Evolutionary conservation across 2,888 invertebrate genomes (phyloP).

Genomic region (Panopea generosa): DNA sequence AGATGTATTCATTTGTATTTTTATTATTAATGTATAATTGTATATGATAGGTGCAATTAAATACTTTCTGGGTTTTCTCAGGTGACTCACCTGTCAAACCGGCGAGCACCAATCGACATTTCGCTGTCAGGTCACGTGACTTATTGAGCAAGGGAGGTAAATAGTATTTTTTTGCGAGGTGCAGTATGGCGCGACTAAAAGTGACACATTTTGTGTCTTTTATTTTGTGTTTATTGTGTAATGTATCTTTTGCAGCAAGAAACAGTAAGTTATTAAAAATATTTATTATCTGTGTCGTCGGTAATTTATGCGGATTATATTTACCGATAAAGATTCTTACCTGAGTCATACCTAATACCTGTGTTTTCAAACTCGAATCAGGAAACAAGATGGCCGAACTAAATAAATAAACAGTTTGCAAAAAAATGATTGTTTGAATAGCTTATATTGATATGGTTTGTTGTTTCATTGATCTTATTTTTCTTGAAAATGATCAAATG

Average conservation of each 20-base stretch:
- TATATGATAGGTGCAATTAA: too few species aligned
- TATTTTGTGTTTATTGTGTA: constrained; percentile 21
- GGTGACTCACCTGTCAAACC: too few species aligned
- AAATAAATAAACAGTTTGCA: background rate
- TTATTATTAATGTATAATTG: too few species aligned
- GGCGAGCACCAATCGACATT: too few species aligned
- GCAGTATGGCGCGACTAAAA: constrained; percentile 62
- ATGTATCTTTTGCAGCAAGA: constrained; percentile 32
- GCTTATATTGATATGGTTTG: background rate
- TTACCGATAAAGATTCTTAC: constrained; percentile 12
- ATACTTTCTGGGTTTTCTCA: too few species aligned
- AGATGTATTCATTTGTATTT: too few species aligned
- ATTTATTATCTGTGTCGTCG: background rate
- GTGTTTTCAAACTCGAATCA: constrained; percentile 31
- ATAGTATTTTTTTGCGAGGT: constrained; percentile 29
- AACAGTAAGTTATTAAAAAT: constrained; percentile 44
- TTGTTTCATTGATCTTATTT: background rate
- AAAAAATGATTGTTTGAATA: background rate
- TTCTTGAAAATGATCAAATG: too few species aligned
- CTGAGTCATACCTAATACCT: constrained; percentile 44
- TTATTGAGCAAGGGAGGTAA: constrained; percentile 44
- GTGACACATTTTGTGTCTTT: constrained; percentile 28
- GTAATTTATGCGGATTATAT: background rate
- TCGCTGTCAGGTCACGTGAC: constrained; percentile 61
- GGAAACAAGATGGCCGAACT: constrained; percentile 52